These are phyloP conservation scores for Sitobion miscanthi DNA, from an alignment of 1,140 invertebrate species.

Conservation along the genomic window DNA sequence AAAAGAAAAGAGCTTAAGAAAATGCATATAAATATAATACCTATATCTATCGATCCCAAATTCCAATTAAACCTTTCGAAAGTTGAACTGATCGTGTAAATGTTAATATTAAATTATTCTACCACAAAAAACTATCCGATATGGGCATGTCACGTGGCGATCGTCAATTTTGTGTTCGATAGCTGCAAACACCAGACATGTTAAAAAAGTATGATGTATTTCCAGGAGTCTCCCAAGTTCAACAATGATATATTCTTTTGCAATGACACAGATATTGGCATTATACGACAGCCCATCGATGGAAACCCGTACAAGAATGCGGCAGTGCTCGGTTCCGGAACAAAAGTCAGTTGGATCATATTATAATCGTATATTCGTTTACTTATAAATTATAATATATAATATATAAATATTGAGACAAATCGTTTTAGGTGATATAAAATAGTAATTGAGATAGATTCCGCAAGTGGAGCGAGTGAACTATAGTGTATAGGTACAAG, in stretches of 20 bases:
- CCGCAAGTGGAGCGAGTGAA: too few species aligned
- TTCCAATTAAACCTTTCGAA: neutral
- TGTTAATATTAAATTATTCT: neutral
- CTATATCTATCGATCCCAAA: neutral
- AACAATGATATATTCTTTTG: neutral
- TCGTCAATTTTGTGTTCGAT: neutral
- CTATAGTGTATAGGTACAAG: too few species aligned
- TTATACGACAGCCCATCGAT: slow-evolving; percentile 24
- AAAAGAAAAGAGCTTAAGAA: too few species aligned
- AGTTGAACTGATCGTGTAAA: neutral
- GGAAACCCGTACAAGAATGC: neutral
- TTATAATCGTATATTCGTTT: too few species aligned
- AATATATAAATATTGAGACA: too few species aligned
- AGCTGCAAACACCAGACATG: neutral
- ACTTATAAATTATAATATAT: too few species aligned
- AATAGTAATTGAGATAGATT: too few species aligned
- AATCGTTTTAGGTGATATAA: too few species aligned
- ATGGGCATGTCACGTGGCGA: neutral
- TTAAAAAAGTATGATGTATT: neutral
- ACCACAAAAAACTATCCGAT: neutral
- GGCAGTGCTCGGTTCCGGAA: neutral
- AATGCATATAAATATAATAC: neutral
- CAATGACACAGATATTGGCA: slow-evolving; percentile 12
- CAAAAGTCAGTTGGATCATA: neutral
- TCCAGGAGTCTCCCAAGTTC: neutral